phyloP scores from a whole-genome alignment of 2,113 vertebrate genomes.

The Corythaixoides concolor region DNA sequence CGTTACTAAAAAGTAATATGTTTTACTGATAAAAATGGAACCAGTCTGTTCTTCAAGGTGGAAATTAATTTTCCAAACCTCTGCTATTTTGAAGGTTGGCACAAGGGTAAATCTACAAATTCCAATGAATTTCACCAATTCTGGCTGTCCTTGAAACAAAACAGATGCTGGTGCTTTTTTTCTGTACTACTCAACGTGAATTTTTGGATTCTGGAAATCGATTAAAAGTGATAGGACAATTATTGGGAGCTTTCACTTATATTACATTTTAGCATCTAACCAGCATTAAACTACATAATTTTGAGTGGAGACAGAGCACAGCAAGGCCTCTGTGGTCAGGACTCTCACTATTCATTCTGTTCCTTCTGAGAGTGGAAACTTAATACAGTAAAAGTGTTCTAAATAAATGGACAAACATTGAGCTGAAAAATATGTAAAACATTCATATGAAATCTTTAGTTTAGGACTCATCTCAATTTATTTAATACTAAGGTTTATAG shows the following conservation, averaged over 20 bases:
- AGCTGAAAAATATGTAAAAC: background rate
- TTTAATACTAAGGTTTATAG: background rate
- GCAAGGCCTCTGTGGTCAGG: background rate
- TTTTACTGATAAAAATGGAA: conserved; percentile 19
- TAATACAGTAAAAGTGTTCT: background rate
- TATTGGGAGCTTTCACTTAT: background rate
- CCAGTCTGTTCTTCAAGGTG: background rate
- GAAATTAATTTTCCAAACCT: conserved; percentile 22
- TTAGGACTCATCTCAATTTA: background rate
- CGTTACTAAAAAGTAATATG: background rate
- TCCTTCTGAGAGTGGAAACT: background rate
- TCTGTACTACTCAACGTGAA: background rate
- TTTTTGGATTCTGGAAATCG: background rate
- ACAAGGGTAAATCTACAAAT: background rate
- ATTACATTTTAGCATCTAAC: background rate
- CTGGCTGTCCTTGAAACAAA: conserved; percentile 16
- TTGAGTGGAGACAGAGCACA: background rate
- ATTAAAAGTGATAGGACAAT: background rate
- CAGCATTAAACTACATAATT: background rate
- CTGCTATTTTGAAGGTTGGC: background rate
- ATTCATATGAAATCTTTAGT: background rate
- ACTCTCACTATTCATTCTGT: background rate
- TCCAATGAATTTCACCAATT: background rate
- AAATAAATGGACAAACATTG: background rate
- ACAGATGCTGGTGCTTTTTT: background rate